Percentiles rank a stretch among this genome's conserved stretches.
Evolutionary conservation across 2,888 invertebrate species (phyloP).

Genomic region (Folsomia manolachei): DNA sequence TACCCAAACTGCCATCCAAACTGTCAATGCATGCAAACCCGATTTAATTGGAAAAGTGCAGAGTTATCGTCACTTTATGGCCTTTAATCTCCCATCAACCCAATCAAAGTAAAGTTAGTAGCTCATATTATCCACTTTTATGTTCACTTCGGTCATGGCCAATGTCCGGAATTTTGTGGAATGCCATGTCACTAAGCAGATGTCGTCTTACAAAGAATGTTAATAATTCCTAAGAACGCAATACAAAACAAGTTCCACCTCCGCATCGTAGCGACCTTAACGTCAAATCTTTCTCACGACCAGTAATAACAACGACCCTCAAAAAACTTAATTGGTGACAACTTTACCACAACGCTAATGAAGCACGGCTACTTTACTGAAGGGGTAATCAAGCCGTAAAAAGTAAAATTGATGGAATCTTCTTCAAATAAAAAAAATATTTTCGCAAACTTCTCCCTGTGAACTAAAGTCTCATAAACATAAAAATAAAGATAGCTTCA

Average conservation of each 20-base stretch:
- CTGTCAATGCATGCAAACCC: not conserved
- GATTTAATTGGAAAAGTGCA: not conserved
- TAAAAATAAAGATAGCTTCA: not conserved
- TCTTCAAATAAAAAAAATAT: not conserved
- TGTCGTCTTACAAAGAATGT: not conserved
- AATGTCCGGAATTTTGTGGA: not conserved
- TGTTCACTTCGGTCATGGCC: no score
- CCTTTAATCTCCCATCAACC: not conserved
- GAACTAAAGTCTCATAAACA: not conserved
- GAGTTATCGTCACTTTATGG: not conserved
- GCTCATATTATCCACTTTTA: no score
- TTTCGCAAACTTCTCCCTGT: not conserved
- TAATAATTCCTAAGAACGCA: not conserved
- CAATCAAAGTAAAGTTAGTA: not conserved
- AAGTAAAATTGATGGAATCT: not conserved
- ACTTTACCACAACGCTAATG: not conserved
- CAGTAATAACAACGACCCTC: no score
- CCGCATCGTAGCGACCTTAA: not conserved
- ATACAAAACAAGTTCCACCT: not conserved
- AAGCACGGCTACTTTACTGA: not conserved
- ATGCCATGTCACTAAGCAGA: not conserved
- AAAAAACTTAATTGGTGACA: not conserved
- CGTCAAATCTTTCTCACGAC: not conserved
- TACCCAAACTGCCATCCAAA: not conserved
- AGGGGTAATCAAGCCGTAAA: no score